phyloP scores from a whole-genome alignment of 1,140 invertebrate genomes.

The Conopomorpha cramerella region DNA sequence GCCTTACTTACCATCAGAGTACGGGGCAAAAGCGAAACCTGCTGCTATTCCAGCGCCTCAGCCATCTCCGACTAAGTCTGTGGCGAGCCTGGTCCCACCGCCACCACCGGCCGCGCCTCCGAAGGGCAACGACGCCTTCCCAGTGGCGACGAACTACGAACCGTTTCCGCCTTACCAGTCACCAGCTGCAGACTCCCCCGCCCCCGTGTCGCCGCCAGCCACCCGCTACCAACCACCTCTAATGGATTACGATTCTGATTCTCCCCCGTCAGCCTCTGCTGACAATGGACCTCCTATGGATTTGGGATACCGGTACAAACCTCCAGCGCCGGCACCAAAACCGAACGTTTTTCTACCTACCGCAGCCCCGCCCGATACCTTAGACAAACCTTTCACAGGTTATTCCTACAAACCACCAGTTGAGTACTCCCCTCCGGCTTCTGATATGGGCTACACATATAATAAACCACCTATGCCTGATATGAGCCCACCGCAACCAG shows the following conservation, averaged over 20 bases:
- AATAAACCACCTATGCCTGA: slow-evolving; percentile 6
- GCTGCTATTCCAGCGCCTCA: slow-evolving; percentile 21
- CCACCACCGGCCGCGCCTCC: slow-evolving; percentile 35
- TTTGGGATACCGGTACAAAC: slow-evolving; percentile 31
- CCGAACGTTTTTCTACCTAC: slow-evolving; percentile 41
- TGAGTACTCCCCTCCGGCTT: slow-evolving; percentile 11
- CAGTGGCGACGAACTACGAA: slow-evolving; percentile 31
- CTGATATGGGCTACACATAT: slow-evolving; percentile 5
- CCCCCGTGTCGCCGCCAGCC: slow-evolving; percentile 8
- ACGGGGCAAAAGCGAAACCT: slow-evolving; percentile 29
- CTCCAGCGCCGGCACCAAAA: slow-evolving; percentile 14
- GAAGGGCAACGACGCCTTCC: slow-evolving; percentile 24
- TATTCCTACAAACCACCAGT: slow-evolving; percentile 38
- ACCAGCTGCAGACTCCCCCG: slow-evolving; percentile 10
- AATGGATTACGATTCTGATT: slow-evolving; percentile 3
- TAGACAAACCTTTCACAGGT: slow-evolving; percentile 24
- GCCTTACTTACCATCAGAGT: slow-evolving; percentile 44
- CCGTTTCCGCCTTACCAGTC: slow-evolving; percentile 37
- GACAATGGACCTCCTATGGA: slow-evolving; percentile 15
- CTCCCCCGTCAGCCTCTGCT: slow-evolving; percentile 8
- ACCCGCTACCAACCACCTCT: slow-evolving; percentile 9
- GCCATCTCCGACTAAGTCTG: slow-evolving; percentile 16
- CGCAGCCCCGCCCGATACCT: slow-evolving; percentile 23
- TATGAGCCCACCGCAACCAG: no score
- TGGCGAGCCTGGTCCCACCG: slow-evolving; percentile 30